phyloP scores from a whole-genome alignment of 2,797 vertebrate genomes.

The Bufotes viridis region DNA sequence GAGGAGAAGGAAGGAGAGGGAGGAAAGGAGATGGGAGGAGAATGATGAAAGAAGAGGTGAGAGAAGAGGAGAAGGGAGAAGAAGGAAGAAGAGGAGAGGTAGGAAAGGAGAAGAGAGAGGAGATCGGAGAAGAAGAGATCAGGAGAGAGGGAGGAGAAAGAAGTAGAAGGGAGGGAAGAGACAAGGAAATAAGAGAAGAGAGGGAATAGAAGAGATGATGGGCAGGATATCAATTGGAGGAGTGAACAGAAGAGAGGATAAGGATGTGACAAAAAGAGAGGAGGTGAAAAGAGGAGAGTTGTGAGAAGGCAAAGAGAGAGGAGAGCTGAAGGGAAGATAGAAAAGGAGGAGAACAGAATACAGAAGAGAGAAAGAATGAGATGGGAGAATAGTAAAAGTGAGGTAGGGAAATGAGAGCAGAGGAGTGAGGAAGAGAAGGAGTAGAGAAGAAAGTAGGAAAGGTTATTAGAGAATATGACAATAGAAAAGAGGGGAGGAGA shows the following conservation, averaged over 20 bases:
- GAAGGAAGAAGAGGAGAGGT: background rate
- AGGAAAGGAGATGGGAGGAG: background rate
- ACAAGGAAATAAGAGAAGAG: background rate
- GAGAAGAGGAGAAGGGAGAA: background rate
- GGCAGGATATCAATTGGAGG: background rate
- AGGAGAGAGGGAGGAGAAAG: background rate
- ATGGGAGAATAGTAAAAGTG: background rate
- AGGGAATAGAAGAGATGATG: background rate
- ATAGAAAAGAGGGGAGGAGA: background rate
- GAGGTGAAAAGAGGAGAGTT: background rate
- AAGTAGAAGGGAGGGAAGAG: background rate
- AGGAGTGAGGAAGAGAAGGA: background rate
- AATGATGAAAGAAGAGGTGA: too few relatives aligned
- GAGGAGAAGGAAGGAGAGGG: background rate
- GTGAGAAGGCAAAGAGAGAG: background rate
- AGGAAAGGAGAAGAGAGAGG: background rate
- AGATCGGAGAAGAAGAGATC: background rate
- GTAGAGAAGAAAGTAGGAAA: too few relatives aligned
- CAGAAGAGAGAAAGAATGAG: background rate
- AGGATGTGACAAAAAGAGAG: background rate
- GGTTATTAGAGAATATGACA: background rate
- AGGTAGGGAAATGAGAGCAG: background rate
- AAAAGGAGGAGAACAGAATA: background rate
- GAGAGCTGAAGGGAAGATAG: background rate
- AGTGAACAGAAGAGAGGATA: background rate